phyloP scores from a whole-genome alignment of 1,140 invertebrate species.

The Ptiloglossa arizonensis region DNA sequence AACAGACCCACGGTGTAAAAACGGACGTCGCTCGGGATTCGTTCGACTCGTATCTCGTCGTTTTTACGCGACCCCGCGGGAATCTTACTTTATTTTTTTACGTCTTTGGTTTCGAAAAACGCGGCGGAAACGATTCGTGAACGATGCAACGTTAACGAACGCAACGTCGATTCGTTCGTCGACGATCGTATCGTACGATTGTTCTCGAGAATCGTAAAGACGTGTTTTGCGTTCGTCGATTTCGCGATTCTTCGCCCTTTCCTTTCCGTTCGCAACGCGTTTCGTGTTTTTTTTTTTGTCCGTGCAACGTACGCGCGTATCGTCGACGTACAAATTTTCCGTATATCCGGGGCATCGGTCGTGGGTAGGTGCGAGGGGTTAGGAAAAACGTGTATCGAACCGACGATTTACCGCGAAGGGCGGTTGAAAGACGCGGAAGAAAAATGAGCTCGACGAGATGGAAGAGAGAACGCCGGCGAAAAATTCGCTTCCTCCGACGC shows the following conservation, averaged over 20 bases:
- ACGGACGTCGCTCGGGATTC: not conserved
- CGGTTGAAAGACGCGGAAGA: constrained; percentile 24
- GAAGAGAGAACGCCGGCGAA: constrained; percentile 19
- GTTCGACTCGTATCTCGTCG: not conserved
- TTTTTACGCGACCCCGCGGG: not conserved
- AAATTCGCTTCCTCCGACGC: constrained; percentile 20
- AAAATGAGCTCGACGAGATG: constrained; percentile 31
- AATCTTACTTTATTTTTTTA: not conserved
- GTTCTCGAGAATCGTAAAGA: no score
- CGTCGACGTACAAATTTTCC: not conserved
- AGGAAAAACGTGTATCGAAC: constrained; percentile 23
- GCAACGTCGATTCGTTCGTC: no score
- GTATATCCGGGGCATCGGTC: no score
- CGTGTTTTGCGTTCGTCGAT: no score
- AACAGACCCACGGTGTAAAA: not conserved
- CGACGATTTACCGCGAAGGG: constrained; percentile 1
- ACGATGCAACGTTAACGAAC: no score
- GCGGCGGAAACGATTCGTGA: no score
- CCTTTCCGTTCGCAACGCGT: not conserved
- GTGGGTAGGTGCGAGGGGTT: no score
- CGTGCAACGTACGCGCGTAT: not conserved
- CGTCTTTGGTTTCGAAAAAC: no score
- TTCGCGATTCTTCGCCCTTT: not conserved
- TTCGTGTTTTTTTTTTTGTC: not conserved
- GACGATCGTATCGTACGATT: no score